Base-by-base conservation (phyloP, 2,797 vertebrate genomes). In the Linurgus olivaceus region DNA sequence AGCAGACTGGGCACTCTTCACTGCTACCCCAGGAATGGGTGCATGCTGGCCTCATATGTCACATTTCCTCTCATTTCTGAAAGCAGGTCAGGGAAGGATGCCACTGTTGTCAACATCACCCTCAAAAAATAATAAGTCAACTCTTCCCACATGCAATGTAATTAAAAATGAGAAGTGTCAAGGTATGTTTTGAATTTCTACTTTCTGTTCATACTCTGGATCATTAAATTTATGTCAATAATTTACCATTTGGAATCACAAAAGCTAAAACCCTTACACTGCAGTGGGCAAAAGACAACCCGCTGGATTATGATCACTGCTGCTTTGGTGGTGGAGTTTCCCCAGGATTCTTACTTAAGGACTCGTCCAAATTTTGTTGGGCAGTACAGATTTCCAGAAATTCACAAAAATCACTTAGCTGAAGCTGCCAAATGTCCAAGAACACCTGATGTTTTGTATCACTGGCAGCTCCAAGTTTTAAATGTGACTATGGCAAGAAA, bases 391-490 rank as follows among this genome's bases (percentile, higher is more conserved):
- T n/a, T 72, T 72, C 42, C 68, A 95, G 68, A 88, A 89, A 89
- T 80, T 57, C 50, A 71, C 48, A 91, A 76, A 92, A 93, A 66
- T 29, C 86, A 71, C 77, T 18, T 9, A 80, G 61, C 42, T 11
- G 3, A 93, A 77, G 38, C 50, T 75, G 85, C 70, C 90, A 93
- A 91, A 86, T 28, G 8, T 48, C 83, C 52, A 88, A 74, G 65
- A 91, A 91, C 50, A 95, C 81, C 72, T 88, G 50, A 94, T 77
- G 68, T 71, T 95, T 88, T 83, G 11, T 54, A 80, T 63, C 61
- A 68, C 0, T 90, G 66, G 54, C 72, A 94, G 62, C 50, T 88
- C 74, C 38, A 65, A 94, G 38, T 71, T 90, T 94, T 51, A 94
- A 94, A 83, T 38, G 55, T 71, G 61, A 85, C 59, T 67, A 94